Evolutionary conservation across 2,113 vertebrate species (phyloP), one percentile per base, ranked within the genome.

Genomic region (Arvicanthis niloticus): DNA sequence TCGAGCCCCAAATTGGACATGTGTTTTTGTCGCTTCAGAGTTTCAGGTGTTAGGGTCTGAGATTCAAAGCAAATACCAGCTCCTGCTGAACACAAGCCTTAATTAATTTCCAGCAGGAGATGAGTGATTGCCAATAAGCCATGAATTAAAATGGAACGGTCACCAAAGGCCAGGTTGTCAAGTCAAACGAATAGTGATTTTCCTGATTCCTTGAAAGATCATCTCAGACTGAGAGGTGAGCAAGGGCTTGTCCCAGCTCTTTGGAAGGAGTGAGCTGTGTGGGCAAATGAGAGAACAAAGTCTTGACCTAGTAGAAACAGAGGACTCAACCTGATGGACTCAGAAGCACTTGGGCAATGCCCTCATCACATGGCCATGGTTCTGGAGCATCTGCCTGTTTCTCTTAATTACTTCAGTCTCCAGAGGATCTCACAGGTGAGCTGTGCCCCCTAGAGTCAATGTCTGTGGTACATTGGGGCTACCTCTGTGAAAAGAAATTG

Each of bases 31-130:
- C 92, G 80, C 93, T 97, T 96, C 82, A 80, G 22, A 94, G 68
- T 96, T 98, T 95, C 31, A 12, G 88, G 40, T 67, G 48, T 77
- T 90, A 92, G 77, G 78, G 75, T 96, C 94, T 92, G 73, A 56
- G 82, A 91, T 97, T 97, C 96, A 96, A 96, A 98, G 96, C 53
- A 95, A 98, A 96, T 88, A 95, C 62, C 82, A 94, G 78, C 91
- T 96, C 58, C 95, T 82, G 80, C 53, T 0, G 70, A 96, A 97
- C 89, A 80, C 73, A 96, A 53, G 91, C 91, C 91, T 97, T 98
- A 98, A 96, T 98, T 98, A 97, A 98, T 97, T 96, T 97, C 88
- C 95, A 98, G 95, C 94, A 93, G 94, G 97, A 96, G 78, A 96
- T 56, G 91, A 97, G 68, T 0, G 31, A 95, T 93, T 97, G 96